These are phyloP conservation scores for Micoletzkya japonica DNA, from an alignment of 2,888 invertebrate genomes.

Conservation along the genomic window DNA sequence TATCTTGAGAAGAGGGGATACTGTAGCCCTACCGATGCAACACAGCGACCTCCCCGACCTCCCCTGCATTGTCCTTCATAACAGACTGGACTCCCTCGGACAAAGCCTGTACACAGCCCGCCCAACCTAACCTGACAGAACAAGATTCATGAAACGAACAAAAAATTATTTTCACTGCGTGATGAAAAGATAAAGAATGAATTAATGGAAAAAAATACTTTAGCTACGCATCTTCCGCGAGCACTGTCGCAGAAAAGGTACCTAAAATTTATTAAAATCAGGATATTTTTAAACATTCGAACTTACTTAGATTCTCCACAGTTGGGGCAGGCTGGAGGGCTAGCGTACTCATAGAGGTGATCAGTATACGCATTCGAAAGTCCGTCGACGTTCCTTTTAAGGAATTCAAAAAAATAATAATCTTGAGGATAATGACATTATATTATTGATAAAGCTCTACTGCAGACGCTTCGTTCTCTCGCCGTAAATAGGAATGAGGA, in stretches of 20 bases:
- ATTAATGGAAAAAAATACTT: not conserved
- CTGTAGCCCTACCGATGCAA: conserved; percentile 7
- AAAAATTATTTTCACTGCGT: not conserved
- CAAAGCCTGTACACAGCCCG: conserved; percentile 24
- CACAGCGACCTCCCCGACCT: conserved; percentile 25
- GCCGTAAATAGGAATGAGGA: not conserved
- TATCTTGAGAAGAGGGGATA: no score
- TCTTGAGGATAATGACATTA: not conserved
- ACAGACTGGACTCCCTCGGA: conserved; percentile 16
- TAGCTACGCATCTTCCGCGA: conserved; percentile 18
- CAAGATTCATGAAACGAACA: not conserved
- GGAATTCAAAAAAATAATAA: conserved; percentile 22
- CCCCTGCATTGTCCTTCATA: conserved; percentile 14
- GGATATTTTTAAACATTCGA: not conserved
- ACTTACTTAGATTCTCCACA: conserved; percentile 23
- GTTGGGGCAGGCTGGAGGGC: conserved; percentile 19
- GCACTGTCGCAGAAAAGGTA: conserved; percentile 29
- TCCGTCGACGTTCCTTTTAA: conserved; percentile 33
- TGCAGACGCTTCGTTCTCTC: not conserved
- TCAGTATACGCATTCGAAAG: conserved; percentile 32
- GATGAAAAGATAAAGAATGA: not conserved
- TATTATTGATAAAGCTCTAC: not conserved
- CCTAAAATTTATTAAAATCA: conserved; percentile 5
- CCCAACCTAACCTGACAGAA: conserved; percentile 17
- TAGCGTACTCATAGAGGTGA: conserved; percentile 27